These are phyloP conservation scores for Lapara coniferarum DNA, from an alignment of 2,888 invertebrate genomes.

Conservation along the genomic window DNA sequence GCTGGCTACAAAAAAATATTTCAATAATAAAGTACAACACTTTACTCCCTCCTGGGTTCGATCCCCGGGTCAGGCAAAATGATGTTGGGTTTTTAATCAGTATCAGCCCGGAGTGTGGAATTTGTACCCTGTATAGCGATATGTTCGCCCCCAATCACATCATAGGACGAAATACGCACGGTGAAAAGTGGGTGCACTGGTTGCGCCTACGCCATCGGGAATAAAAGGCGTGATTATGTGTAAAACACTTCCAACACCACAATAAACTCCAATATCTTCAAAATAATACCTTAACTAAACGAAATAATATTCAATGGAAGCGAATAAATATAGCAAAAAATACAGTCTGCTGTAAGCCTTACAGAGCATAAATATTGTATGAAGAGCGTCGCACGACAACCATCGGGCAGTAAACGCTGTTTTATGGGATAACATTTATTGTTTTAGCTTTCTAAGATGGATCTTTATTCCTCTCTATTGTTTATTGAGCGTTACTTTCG, in stretches of 20 bases:
- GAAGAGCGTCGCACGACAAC: constrained; percentile 69
- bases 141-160: too few relatives aligned
- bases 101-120: too few relatives aligned
- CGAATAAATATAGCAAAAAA: constrained; percentile 15
- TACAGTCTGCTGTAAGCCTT: constrained; percentile 11
- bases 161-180: too few relatives aligned
- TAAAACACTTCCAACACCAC: not conserved
- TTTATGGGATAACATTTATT: constrained; percentile 78
- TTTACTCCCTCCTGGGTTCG: too few relatives aligned
- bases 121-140: too few relatives aligned
- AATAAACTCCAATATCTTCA: not conserved
- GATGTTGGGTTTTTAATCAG: too few relatives aligned
- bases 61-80: too few relatives aligned
- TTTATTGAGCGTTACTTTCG: constrained; percentile 52
- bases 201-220: too few relatives aligned
- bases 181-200: too few relatives aligned
- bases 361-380: constrained; percentile 74
- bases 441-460: constrained; percentile 66
- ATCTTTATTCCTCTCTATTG: constrained; percentile 56
- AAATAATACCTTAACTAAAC: not conserved
- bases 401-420: constrained; percentile 75
- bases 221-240: too few relatives aligned
- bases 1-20: too few relatives aligned
- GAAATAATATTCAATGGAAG: constrained; percentile 17
- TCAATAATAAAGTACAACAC: too few relatives aligned